Evolutionary conservation across 2,113 vertebrate species (phyloP), one percentile per base, ranked within the genome.

Genomic region (Protobothrops mucrosquamatus): DNA sequence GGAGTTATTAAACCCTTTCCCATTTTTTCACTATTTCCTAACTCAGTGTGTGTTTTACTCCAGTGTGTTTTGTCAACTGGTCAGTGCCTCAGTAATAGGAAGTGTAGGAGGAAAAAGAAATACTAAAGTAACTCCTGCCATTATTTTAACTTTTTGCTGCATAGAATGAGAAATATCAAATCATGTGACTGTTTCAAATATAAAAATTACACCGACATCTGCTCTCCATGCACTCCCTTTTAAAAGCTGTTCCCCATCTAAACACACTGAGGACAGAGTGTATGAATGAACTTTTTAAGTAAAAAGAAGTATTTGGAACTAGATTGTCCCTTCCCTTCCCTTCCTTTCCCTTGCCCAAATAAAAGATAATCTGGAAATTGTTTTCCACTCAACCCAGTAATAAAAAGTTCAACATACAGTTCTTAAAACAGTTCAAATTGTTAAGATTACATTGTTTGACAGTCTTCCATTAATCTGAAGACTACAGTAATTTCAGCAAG

Each of bases 401-500:
- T 56, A 92, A n/a, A 92, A 81, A 89, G 64, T 89, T 96, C 92
- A 94, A 94, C 95, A 95, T 95, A 88, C 91, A 94, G 89, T 20
- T 54, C 29, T 85, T 89, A 96, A 97, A 85, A 39, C 20, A 93
- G n/a, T 61, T 94, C 90, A 92, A 6, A 64, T 81, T 95, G 90
- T 91, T 81, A 81, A 94, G n/a, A 59, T 92, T 95, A 85, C 91
- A 89, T 1, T 52, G n/a, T 92, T 94, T 10, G 22, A 86, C 90
- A 88, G 85, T 90, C 34, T 95, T 96, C 64, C 8, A 96, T 96
- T 96, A 95, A 93, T 95, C 93, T 95, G 93, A 55, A 93, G 56
- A 92, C 56, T 18, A 34, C 4, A 11, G 89, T 95, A 92, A 95
- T 97, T 97, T 96, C 94, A 96, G 94, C 94, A 96, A 97, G 93